Evolutionary conservation across 2,113 vertebrate species (phyloP).

Genomic region (Pungitius pungitius): DNA sequence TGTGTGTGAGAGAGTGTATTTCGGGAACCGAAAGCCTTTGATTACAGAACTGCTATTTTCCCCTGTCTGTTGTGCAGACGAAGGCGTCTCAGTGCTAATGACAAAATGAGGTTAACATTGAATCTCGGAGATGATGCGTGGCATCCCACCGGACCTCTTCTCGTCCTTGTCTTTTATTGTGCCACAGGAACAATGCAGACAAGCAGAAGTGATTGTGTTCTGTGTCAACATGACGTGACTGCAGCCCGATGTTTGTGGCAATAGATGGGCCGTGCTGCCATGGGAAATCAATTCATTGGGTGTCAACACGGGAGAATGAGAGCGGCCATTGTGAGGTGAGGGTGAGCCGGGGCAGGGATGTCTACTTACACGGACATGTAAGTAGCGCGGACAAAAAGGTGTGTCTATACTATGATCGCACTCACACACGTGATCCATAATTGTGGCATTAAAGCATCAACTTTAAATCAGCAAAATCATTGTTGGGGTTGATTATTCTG

Average conservation of each 20-base stretch:
- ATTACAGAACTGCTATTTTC: conserved; percentile 60
- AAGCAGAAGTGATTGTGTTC: conserved; percentile 76
- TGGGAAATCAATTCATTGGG: conserved; percentile 81
- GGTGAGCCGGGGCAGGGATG: conserved; percentile 17
- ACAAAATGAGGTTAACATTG: conserved; percentile 75
- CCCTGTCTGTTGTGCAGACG: conserved; percentile 42
- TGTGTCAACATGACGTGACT: conserved; percentile 79
- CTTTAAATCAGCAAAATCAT: neutral
- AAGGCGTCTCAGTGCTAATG: conserved; percentile 60
- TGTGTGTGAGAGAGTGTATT: conserved; percentile 25
- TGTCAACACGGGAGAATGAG: conserved; percentile 67
- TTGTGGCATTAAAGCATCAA: neutral
- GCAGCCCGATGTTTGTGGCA: conserved; percentile 73
- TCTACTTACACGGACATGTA: conserved; percentile 28
- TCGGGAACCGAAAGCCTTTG: conserved; percentile 56
- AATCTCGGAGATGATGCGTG: conserved; percentile 68
- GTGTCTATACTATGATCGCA: conserved; percentile 14
- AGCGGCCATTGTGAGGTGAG: conserved; percentile 54
- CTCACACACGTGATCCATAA: neutral
- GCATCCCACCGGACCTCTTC: conserved; percentile 63
- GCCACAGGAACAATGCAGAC: conserved; percentile 67
- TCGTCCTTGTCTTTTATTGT: conserved; percentile 60
- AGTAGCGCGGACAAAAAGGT: neutral
- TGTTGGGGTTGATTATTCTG: conserved; percentile 8
- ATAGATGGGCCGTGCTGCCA: conserved; percentile 71